Base-by-base conservation (phyloP, 2,113 vertebrate genomes). In the Scortum barcoo region DNA sequence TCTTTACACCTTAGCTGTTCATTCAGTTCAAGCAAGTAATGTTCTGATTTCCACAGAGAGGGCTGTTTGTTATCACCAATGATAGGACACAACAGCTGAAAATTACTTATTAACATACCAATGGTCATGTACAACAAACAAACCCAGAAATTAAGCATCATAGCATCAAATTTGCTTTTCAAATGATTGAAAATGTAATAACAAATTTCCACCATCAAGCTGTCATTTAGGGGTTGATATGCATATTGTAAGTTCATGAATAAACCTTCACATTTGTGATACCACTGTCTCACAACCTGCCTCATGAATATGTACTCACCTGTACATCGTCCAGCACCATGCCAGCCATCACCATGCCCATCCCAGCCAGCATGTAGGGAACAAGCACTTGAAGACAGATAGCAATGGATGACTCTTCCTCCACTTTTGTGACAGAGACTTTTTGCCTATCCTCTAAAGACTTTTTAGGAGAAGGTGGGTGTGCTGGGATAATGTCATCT, bases 291-390 rank as follows among this genome's bases (percentile, higher is more conserved):
- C 22, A 38, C 8, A 30, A 46, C 0, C 24, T 28, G 33, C 38
- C n/a, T 54, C 11, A 30, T 2, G 26, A 17, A 5, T 2, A 9
- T 12, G 36, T n/a, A 80, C 92, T 89, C 54, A 99, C 97, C 97
- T 99, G 97, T 51, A 98, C 96, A 14, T 83, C 91, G 92, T 98
- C 95, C 91, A 99, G 93, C 87, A 99, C 97, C 95, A 98, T 93
- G 51, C 98, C 98, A 0, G 98, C 98, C 95, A 97, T 91, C 65
- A 98, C 97, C 96, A 99, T 97, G 48, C 98, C 98, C 91, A 98
- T 95, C 69, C 98, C 98, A 30, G 98, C 97, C 51, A 97, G 89
- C 83, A 98, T 73, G 93, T 97, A 99, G 0, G 97, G 97, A 57
- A 97, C 88, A 14, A 97, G 24, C 86, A 98, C 97, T 93, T 99